Conservation (phyloP, 37 sponge, comb jelly and placozoan genomes). For the Haliclona indistincta region DNA sequence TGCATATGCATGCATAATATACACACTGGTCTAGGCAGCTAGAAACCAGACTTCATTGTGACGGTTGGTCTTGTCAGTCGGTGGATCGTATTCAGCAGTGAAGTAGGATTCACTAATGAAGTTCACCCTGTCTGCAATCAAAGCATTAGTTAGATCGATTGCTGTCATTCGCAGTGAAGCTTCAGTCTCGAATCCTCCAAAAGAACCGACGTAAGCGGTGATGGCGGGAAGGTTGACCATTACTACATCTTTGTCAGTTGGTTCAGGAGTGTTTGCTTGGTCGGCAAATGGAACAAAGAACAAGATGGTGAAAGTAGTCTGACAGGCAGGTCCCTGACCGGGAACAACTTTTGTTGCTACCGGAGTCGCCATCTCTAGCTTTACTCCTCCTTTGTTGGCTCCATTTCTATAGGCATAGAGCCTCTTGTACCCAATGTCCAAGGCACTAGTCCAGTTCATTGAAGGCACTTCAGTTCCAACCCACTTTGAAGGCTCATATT, state of each 20-base stretch:
- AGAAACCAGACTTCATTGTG: slow-evolving; percentile 22
- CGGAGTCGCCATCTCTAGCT: slow-evolving; percentile 20
- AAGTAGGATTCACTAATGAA: background rate
- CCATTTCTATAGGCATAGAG: slow-evolving; percentile 18
- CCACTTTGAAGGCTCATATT: slow-evolving; percentile 29
- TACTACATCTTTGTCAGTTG: slow-evolving; percentile 4
- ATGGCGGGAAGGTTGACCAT: slow-evolving; percentile 17
- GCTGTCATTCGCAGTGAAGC: background rate
- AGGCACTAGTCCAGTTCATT: slow-evolving; percentile 4
- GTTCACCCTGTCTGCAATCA: background rate
- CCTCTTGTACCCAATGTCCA: background rate
- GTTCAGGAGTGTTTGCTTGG: slow-evolving; percentile 16
- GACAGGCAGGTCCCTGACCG: slow-evolving; percentile 8
- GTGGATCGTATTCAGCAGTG: slow-evolving; percentile 7
- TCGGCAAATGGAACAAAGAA: slow-evolving; percentile 32
- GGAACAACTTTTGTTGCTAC: slow-evolving; percentile 28
- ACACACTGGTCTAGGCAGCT: too few relatives aligned
- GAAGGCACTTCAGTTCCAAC: slow-evolving; percentile 12
- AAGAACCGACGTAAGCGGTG: slow-evolving; percentile 18
- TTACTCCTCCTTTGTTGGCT: slow-evolving; percentile 12
- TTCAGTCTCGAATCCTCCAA: slow-evolving; percentile 11
- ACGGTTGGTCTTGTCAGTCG: background rate
- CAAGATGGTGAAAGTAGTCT: slow-evolving; percentile 19
- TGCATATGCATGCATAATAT: too few relatives aligned
- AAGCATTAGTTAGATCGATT: background rate